Evolutionary conservation across 2,888 invertebrate species (phyloP).

Genomic region (Pachycephus smyrnensis): DNA sequence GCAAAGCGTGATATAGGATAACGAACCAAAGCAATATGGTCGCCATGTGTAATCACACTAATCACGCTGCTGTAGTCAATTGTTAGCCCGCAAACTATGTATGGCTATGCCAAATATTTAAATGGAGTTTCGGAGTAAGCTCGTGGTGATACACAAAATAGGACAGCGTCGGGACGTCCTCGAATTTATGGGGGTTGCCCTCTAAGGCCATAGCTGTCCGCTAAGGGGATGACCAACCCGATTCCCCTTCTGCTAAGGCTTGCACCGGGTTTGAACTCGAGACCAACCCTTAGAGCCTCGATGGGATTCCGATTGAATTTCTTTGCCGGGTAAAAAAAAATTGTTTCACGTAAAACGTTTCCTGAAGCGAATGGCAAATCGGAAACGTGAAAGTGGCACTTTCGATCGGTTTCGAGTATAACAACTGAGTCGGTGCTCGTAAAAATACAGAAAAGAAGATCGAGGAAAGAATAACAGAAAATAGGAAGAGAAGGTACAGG

Average conservation of each 20-base stretch:
- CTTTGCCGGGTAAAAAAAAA: background rate
- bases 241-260: background rate
- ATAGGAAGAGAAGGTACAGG: background rate
- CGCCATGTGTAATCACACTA: background rate
- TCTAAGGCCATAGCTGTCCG: background rate
- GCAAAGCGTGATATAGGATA: background rate
- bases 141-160: background rate
- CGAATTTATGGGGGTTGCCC: background rate
- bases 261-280: background rate
- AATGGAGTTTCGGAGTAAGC: background rate
- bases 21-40: background rate
- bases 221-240: background rate
- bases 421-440: background rate
- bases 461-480: background rate
- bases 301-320: background rate
- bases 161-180: slow-evolving; percentile 3
- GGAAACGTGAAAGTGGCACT: background rate
- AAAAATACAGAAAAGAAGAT: background rate
- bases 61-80: background rate
- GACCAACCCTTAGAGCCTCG: background rate
- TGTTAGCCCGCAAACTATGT: background rate
- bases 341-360: background rate
- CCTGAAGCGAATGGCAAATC: background rate
- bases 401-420: background rate
- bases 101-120: background rate